Evolutionary conservation across 2,797 vertebrate genomes (phyloP), one percentile per base, ranked within the genome.

Genomic region (Channa striata): DNA sequence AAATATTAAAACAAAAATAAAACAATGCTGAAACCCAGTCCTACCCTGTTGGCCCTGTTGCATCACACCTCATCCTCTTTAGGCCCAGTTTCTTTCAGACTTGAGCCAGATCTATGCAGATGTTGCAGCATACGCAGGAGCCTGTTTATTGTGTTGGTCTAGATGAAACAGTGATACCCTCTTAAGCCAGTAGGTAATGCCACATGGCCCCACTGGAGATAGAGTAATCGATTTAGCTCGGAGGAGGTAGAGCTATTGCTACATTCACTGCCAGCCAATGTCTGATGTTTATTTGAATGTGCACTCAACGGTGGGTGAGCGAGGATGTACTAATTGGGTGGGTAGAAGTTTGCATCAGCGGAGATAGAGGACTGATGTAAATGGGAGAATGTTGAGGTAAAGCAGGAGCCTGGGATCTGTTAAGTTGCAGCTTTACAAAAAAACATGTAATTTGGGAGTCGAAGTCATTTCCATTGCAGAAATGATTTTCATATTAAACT

Each of bases 191-290:
- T 74, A 80, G 84, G 74, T 56, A 71, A 74, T 43, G 46, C 51
- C 0, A 50, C 19, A 74, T 21, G 52, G 63, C 81, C 80, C 78
- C 61, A n/a, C 56, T 68, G 75, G 80, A 87, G 73, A 81, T 48
- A 49, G 56, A 57, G 77, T 86, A 91, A 86, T 87, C 86, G 86
- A 87, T 82, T 91, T 86, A 87, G 71, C 73, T 78, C 49, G 30
- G 61, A 78, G 68, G 68, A 81, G 80, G 63, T 42, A 83, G 67
- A 86, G 74, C 66, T 78, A 77, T 50, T 12, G 42, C 57, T 78
- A 52, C 68, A 69, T 77, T 74, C 17, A 46, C 86, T 85, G 72
- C 85, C 78, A 83, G 74, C 64, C 79, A 82, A 81, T 80, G 78
- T 76, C 77, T 75, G 61, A 33, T 81, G 80, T 82, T 87, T 77